Percentiles rank a stretch among this genome's conserved stretches.
phyloP scores from a whole-genome alignment of 2,888 invertebrate genomes.

The Rhyacophila evoluta region DNA sequence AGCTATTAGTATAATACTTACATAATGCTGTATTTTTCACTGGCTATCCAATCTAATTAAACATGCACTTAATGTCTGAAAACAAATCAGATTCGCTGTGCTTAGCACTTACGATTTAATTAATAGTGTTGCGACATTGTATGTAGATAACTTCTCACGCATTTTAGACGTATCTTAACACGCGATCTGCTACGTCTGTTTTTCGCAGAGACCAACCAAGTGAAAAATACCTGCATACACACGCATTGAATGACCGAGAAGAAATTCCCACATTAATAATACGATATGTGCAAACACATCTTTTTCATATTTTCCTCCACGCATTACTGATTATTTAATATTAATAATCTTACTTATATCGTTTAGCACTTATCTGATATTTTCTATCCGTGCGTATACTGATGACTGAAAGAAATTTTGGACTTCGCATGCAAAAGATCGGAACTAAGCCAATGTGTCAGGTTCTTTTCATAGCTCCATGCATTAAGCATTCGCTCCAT shows the following conservation, averaged over 20 bases:
- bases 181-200: not conserved
- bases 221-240: not conserved
- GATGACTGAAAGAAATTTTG: too few relatives aligned
- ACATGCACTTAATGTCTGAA: not conserved
- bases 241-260: not conserved
- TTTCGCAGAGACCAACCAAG: not conserved
- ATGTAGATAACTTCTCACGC: slow-evolving; percentile 3
- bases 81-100: not conserved
- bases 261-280: not conserved
- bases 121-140: not conserved
- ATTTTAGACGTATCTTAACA: not conserved
- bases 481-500: too few relatives aligned
- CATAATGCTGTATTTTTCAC: too few relatives aligned
- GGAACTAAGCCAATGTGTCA: too few relatives aligned
- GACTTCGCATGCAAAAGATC: too few relatives aligned
- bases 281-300: not conserved
- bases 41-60: too few relatives aligned
- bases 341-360: too few relatives aligned
- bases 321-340: too few relatives aligned
- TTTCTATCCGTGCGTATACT: too few relatives aligned
- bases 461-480: too few relatives aligned
- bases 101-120: not conserved
- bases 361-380: too few relatives aligned
- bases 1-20: too few relatives aligned
- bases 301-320: not conserved